phyloP scores from a whole-genome alignment of 2,113 vertebrate genomes.

The Noturus placidus region DNA sequence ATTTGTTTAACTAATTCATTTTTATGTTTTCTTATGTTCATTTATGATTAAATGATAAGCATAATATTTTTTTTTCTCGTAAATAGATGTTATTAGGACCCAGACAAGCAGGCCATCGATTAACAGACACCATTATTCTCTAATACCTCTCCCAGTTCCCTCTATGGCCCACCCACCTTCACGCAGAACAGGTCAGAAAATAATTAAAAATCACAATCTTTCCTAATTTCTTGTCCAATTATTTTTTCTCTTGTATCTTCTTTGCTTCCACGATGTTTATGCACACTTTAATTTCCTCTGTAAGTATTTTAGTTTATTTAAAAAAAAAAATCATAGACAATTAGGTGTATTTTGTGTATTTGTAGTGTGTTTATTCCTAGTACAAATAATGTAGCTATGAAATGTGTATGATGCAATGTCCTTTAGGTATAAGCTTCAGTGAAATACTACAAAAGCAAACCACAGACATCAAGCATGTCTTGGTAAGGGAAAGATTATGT shows the following conservation, averaged over 20 bases:
- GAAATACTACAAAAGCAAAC: neutral
- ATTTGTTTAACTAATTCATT: neutral
- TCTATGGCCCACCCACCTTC: constrained; percentile 31
- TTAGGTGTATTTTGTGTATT: neutral
- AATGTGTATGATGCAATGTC: neutral
- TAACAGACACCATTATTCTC: constrained; percentile 38
- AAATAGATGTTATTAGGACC: constrained; percentile 41
- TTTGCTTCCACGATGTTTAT: neutral
- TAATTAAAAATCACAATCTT: neutral
- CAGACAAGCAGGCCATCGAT: constrained; percentile 40
- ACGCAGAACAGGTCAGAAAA: constrained; percentile 48
- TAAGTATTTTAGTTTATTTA: neutral
- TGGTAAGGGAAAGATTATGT: neutral
- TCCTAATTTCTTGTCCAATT: neutral
- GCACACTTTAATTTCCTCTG: neutral
- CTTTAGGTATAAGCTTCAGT: neutral
- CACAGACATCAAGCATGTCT: neutral
- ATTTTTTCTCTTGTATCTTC: neutral
- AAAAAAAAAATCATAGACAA: neutral
- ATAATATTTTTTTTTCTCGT: neutral
- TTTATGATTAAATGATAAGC: neutral
- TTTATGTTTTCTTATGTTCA: neutral
- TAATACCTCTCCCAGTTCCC: constrained; percentile 36
- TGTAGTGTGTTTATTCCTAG: neutral
- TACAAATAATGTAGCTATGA: neutral